Percentiles rank a stretch among this genome's conserved stretches.
These are phyloP conservation scores for Hydropsyche betteni DNA, from an alignment of 2,888 invertebrate species.

Conservation along the genomic window DNA sequence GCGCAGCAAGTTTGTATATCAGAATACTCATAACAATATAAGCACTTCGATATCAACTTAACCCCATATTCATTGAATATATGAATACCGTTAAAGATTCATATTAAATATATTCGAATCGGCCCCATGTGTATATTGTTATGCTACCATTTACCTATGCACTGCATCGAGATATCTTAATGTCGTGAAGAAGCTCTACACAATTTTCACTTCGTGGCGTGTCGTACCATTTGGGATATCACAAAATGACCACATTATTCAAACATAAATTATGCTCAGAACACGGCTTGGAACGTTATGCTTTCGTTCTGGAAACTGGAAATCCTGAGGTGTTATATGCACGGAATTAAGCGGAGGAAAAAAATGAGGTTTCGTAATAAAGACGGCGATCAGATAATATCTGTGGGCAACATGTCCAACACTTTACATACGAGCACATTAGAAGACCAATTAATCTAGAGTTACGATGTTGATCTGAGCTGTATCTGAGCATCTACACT, in stretches of 20 bases:
- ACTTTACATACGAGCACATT: constrained; percentile 47
- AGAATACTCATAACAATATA: not conserved
- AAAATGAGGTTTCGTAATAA: too few relatives aligned
- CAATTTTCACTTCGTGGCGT: not conserved
- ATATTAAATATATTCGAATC: too few relatives aligned
- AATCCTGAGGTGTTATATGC: too few relatives aligned
- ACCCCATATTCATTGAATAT: too few relatives aligned
- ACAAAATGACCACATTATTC: constrained; percentile 13
- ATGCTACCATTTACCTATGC: constrained; percentile 33
- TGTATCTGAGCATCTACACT: constrained; percentile 28
- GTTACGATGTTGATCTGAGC: constrained; percentile 45
- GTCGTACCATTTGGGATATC: constrained; percentile 12
- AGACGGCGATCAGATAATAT: constrained; percentile 36
- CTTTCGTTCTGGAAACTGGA: too few relatives aligned
- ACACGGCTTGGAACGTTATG: not conserved
- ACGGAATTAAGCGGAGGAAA: too few relatives aligned
- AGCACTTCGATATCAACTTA: too few relatives aligned
- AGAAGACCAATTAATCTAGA: constrained; percentile 48
- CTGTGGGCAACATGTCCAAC: constrained; percentile 5
- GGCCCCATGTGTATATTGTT: not conserved
- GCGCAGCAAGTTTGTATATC: constrained; percentile 13
- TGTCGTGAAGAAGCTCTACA: constrained; percentile 32
- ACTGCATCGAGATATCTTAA: constrained; percentile 33
- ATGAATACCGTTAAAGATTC: too few relatives aligned
- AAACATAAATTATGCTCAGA: constrained; percentile 15